Conservation (phyloP, 92 coral and sea anemone species). For the Bergia puertoricense region DNA sequence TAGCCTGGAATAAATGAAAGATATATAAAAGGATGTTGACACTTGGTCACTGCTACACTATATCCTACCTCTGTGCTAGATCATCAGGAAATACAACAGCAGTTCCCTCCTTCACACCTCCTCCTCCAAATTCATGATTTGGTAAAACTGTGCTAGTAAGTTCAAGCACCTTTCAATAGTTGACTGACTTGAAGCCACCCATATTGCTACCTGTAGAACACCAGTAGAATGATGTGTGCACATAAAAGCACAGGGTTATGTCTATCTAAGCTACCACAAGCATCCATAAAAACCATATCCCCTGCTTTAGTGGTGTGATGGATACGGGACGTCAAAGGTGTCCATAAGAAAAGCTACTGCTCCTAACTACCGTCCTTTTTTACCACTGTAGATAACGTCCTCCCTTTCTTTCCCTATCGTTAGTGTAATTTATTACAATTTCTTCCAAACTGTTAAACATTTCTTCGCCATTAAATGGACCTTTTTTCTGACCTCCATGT, state of each 20-base stretch:
- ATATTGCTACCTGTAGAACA: slow-evolving; percentile 49
- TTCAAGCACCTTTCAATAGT: too few relatives aligned
- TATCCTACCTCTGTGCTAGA: too few relatives aligned
- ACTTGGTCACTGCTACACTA: slow-evolving; percentile 23
- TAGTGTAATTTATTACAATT: slow-evolving; percentile 44
- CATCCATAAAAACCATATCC: slow-evolving; percentile 67
- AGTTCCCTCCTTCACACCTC: too few relatives aligned
- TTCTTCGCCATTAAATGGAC: slow-evolving; percentile 62
- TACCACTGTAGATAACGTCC: slow-evolving; percentile 56
- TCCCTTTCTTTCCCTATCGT: slow-evolving; percentile 21
- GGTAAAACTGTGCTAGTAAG: too few relatives aligned
- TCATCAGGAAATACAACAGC: too few relatives aligned
- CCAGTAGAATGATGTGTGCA: slow-evolving; percentile 64
- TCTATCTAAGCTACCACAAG: slow-evolving; percentile 59
- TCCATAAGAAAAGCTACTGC: slow-evolving; percentile 49
- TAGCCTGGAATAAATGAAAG: slow-evolving; percentile 59
- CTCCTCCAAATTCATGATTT: too few relatives aligned
- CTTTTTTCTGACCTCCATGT: slow-evolving; percentile 58
- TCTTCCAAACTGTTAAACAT: slow-evolving; percentile 49
- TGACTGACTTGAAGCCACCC: slow-evolving; percentile 59
- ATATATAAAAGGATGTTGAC: slow-evolving; percentile 54
- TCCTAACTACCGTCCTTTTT: slow-evolving; percentile 22
- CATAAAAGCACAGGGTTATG: slow-evolving; percentile 59
- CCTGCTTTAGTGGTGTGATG: slow-evolving; percentile 53
- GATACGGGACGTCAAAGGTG: slow-evolving; percentile 66